Base-by-base conservation (phyloP, 2,888 invertebrate species). In the Ephialtes manifestator region DNA sequence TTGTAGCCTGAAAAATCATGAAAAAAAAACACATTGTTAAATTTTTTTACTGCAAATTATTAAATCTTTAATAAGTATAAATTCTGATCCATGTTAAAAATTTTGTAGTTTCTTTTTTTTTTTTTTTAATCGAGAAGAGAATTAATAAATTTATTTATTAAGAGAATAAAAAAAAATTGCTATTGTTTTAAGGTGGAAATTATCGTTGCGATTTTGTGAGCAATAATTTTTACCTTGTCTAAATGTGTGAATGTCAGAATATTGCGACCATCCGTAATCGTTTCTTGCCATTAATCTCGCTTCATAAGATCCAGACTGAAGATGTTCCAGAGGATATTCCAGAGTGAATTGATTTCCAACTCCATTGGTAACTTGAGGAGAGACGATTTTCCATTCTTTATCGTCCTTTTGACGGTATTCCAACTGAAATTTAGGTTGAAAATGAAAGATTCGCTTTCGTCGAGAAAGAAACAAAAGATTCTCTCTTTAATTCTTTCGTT, bases 251-350 rank as follows among this genome's bases (percentile, higher is more conserved):
- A 89, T 87, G 5, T 75, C 81, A 3, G 93, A 92, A 20, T 86
- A 85, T 8, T 80, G 86, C 18, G 93, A 93, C 93, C 93, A 93
- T 78, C 93, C 93, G 55, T 89, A 92, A 43, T 87, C 80, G 74
- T 93, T 93, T 86, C 88, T 89, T 24, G 93, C 92, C 68, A 46
- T 70, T 3, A 93, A 86, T 70, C 88, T 88, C n/a, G 91, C 90
- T 75, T 93, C 92, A 77, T 93, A 93, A 46, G 89, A 78, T 79
- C 90, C 92, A 65, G 91, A 89, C 63, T 88, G 82, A 81, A 92
- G 90, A 70, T 84, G 88, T 70, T 86, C 83, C 15, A 93, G 76
- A 10, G 88, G 81, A 60, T 92, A 88, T 65, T 92, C 88, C 18
- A 89, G 90, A 2, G n/a, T 86, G 82, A 90, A 93, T 75, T 88